Conservation (phyloP, 1,140 invertebrate species). For the Coenobita brevimanus region DNA sequence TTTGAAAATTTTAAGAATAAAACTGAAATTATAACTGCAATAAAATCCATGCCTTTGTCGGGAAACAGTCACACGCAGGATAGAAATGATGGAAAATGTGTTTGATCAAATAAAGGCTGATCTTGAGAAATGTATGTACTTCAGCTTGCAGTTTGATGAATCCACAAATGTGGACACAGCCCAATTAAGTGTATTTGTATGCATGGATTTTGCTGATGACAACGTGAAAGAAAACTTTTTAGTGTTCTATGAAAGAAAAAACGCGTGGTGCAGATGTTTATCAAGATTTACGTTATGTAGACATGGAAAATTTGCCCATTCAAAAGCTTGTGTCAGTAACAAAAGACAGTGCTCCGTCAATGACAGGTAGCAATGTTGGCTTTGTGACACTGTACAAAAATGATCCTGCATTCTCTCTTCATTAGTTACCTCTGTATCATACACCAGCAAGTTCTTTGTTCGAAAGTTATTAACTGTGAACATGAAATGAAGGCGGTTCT, state of each 20-base stretch:
- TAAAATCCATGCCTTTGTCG: conserved; percentile 16
- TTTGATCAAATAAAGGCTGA: conserved; percentile 10
- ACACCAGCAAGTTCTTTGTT: too few species aligned
- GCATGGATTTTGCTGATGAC: not conserved
- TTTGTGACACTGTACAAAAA: conserved; percentile 35
- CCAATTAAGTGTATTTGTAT: not conserved
- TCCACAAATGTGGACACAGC: conserved; percentile 17
- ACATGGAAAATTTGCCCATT: not conserved
- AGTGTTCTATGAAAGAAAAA: not conserved
- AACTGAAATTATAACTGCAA: conserved; percentile 4
- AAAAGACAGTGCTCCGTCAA: conserved; percentile 20
- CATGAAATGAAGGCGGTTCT: too few species aligned
- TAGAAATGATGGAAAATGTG: conserved; percentile 26
- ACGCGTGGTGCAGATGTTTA: conserved; percentile 1
- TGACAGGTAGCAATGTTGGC: conserved; percentile 30
- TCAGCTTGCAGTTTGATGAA: conserved; percentile 15
- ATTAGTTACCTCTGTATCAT: too few species aligned
- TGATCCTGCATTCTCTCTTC: too few species aligned
- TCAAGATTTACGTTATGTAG: not conserved
- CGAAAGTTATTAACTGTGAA: too few species aligned
- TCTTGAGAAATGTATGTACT: not conserved
- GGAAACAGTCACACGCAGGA: conserved; percentile 15
- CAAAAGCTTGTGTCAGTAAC: not conserved
- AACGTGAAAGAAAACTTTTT: conserved; percentile 1
- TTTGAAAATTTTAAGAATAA: conserved; percentile 21